Evolutionary conservation across 2,888 invertebrate genomes (phyloP), one percentile per base, ranked within the genome.

Genomic region (Clunio marinus): DNA sequence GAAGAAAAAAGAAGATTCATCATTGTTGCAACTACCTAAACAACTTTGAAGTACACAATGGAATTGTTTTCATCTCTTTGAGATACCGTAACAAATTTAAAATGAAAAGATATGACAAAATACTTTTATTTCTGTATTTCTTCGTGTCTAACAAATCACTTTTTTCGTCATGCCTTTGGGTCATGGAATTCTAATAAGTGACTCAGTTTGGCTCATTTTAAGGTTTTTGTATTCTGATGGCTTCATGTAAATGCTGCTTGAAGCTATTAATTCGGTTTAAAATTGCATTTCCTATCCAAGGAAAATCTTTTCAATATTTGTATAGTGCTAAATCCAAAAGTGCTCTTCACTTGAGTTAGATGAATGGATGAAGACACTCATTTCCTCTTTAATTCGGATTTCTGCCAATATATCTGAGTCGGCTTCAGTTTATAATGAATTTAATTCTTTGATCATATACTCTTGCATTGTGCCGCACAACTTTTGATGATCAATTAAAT

Each of bases 221-320:
- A n/a, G n/a, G n/a, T n/a, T n/a, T n/a, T n/a, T n/a, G n/a, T n/a
- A n/a, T n/a, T n/a, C n/a, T n/a, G n/a, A n/a, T n/a, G n/a, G n/a
- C n/a, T n/a, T n/a, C 32, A 55, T 51, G 65, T 66, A 66, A 66
- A 65, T 55, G 15, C 17, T 45, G 45, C 65, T 63, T 28, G 25
- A 13, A 51, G 65, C 65, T 46, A 66, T 66, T 51, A 66, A 66
- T 66, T 51, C 65, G 51, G 51, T 66, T 66, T 27, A 46, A 65
- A 66, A 66, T 55, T 66, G 65, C 51, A 66, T 66, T 66, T n/a
- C n/a, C n/a, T n/a, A n/a, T n/a, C n/a, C n/a, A n/a, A n/a, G n/a
- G n/a, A n/a, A n/a, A n/a, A n/a, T n/a, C n/a, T n/a, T 66, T 46
- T 41, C 17, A 20, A 66, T 24, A 66, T 55, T 66, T 25, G 20